Evolutionary conservation across 2,888 invertebrate species (phyloP).

Genomic region (Drosophila paramelanica): DNA sequence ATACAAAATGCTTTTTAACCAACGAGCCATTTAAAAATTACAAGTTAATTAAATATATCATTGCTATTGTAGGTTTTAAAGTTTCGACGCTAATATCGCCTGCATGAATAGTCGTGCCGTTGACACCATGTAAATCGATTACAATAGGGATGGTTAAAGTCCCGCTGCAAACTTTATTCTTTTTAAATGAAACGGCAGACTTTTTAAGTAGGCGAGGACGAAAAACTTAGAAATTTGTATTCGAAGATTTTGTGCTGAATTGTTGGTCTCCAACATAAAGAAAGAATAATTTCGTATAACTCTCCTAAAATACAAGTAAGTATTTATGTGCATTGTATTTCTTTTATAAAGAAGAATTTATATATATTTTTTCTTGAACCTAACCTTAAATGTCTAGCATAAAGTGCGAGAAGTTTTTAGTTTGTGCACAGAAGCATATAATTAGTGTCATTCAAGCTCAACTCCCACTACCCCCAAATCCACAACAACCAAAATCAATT

Average conservation of each 20-base stretch:
- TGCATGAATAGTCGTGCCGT: too few relatives aligned
- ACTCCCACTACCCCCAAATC: neutral
- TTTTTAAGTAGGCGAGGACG: neutral
- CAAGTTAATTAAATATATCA: too few relatives aligned
- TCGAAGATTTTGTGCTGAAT: neutral
- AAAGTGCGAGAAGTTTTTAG: neutral
- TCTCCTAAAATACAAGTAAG: neutral
- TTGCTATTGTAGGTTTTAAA: neutral
- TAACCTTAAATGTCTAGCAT: neutral
- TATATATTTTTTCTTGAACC: neutral
- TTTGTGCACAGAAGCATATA: neutral
- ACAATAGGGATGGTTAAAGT: neutral
- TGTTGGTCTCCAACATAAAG: neutral
- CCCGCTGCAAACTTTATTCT: conserved; percentile 2
- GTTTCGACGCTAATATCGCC: neutral
- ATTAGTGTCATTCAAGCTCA: neutral
- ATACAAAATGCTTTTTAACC: too few relatives aligned
- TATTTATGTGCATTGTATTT: neutral
- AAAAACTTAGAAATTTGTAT: neutral
- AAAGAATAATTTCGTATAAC: neutral
- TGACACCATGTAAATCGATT: conserved; percentile 1
- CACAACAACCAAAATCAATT: neutral
- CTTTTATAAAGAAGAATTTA: too few relatives aligned
- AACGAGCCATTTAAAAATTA: too few relatives aligned
- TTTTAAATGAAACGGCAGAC: neutral